Evolutionary conservation across 1,140 invertebrate genomes (phyloP).

Genomic region (Listronotus oregonensis): DNA sequence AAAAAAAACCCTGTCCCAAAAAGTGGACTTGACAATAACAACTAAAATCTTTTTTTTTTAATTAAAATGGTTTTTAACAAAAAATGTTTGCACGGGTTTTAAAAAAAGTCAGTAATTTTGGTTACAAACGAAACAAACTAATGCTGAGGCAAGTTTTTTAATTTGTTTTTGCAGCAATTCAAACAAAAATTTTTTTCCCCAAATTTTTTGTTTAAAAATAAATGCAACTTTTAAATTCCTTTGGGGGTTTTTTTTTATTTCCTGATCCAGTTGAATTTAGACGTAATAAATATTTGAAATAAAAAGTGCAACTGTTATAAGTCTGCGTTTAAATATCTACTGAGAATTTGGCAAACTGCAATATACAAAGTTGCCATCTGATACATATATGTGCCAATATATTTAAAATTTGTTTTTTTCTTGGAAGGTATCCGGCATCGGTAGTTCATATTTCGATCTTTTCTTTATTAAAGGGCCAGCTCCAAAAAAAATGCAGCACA

Average conservation of each 20-base stretch:
- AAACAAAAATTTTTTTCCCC: too few species aligned
- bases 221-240: neutral
- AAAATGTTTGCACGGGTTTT: too few species aligned
- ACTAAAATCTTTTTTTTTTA: too few species aligned
- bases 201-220: slow-evolving; percentile 1
- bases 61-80: too few species aligned
- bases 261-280: neutral
- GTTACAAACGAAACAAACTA: too few species aligned
- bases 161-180: too few species aligned
- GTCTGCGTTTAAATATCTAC: neutral
- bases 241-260: neutral
- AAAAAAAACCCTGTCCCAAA: too few species aligned
- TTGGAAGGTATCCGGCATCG: neutral
- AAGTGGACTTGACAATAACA: too few species aligned
- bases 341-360: neutral
- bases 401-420: neutral
- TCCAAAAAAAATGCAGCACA: neutral
- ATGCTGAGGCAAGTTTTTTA: too few species aligned
- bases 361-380: neutral
- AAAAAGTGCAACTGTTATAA: neutral
- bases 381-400: neutral
- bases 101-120: too few species aligned
- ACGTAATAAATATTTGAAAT: neutral
- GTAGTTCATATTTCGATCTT: neutral
- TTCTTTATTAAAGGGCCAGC: neutral